phyloP scores from a whole-genome alignment of 2,113 vertebrate species.

The Sprattus sprattus region DNA sequence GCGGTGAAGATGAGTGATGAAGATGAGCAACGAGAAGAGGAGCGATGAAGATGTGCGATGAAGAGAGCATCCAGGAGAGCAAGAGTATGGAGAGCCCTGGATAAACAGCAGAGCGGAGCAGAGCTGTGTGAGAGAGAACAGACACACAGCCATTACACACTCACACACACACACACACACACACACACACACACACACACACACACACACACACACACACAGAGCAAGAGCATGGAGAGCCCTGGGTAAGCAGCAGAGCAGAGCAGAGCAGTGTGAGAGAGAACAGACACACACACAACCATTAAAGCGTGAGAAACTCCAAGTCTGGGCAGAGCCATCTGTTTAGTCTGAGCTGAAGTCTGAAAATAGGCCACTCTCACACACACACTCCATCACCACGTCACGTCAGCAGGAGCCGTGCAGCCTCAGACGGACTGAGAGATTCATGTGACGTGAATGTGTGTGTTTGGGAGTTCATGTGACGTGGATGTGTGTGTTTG shows the following conservation, averaged over 20 bases:
- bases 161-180: too few relatives aligned
- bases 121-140: neutral
- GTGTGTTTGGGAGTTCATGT: neutral
- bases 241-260: too few relatives aligned
- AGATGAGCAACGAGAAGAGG: too few relatives aligned
- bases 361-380: neutral
- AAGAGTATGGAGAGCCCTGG: too few relatives aligned
- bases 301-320: constrained; percentile 7
- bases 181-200: too few relatives aligned
- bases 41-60: too few relatives aligned
- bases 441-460: neutral
- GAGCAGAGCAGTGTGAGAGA: neutral
- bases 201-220: too few relatives aligned
- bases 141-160: too few relatives aligned
- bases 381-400: neutral
- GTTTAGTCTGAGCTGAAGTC: neutral
- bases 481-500: neutral
- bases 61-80: neutral
- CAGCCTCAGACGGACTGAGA: too few relatives aligned
- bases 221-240: neutral
- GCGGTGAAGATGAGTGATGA: neutral
- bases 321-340: neutral
- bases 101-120: too few relatives aligned
- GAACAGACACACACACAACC: neutral
- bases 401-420: neutral